These are phyloP conservation scores for Drosophila fuyamai DNA, from an alignment of 1,140 invertebrate species.

Conservation along the genomic window DNA sequence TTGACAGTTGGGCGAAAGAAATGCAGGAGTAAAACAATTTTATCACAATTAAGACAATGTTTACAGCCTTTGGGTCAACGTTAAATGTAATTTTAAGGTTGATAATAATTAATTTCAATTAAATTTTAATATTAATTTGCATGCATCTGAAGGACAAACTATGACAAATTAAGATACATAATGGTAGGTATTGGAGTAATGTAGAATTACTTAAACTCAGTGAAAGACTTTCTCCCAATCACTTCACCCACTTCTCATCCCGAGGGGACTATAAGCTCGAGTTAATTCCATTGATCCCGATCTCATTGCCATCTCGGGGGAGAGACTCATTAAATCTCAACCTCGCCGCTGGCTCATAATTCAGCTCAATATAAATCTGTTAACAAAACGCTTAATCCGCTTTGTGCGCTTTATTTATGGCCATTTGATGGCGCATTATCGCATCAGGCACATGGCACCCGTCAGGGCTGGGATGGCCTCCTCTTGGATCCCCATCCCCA, in stretches of 20 bases:
- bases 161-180: too few relatives aligned
- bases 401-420: conserved; percentile 80
- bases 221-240: neutral
- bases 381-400: conserved; percentile 82
- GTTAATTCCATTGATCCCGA: conserved; percentile 41
- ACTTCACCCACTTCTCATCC: neutral
- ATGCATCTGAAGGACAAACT: too few relatives aligned
- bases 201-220: neutral
- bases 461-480: conserved; percentile 5
- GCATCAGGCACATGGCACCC: conserved; percentile 77
- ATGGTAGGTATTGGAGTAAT: too few relatives aligned
- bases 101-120: neutral
- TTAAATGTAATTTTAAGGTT: neutral
- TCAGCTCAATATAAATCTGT: conserved; percentile 81
- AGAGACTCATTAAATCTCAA: conserved; percentile 43
- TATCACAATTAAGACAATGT: neutral
- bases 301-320: conserved; percentile 10
- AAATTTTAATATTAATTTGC: neutral
- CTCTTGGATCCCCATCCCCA: neutral
- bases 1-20: conserved; percentile 5
- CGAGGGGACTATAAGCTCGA: neutral
- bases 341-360: conserved; percentile 57
- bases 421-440: conserved; percentile 81
- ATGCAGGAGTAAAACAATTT: neutral
- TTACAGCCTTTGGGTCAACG: neutral